Conservation (phyloP, 2,113 vertebrate genomes). For the Ariopsis seemanni region DNA sequence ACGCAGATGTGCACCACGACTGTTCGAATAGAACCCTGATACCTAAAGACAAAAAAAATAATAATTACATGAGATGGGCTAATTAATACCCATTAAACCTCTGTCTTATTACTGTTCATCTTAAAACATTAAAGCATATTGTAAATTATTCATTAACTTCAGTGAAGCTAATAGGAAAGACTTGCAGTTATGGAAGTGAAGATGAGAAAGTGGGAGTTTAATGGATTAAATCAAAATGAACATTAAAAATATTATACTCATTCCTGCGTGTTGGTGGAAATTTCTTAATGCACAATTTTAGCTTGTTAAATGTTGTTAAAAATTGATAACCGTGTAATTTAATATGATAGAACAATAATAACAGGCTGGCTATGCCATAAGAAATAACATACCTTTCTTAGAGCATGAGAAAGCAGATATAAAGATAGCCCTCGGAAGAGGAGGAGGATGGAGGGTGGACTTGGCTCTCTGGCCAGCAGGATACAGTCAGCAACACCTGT, state of each 20-base stretch:
- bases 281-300: neutral
- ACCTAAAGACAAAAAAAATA: neutral
- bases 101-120: neutral
- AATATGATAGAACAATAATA: constrained; percentile 4
- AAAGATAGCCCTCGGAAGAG: constrained; percentile 23
- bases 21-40: neutral
- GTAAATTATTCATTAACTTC: constrained; percentile 24
- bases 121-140: constrained; percentile 2
- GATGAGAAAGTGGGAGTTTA: neutral
- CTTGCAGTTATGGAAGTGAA: neutral
- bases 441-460: neutral
- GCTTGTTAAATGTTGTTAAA: neutral
- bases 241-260: neutral
- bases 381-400: neutral
- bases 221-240: constrained; percentile 15
- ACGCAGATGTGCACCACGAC: neutral
- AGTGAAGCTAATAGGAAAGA: constrained; percentile 6
- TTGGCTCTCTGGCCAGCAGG: constrained; percentile 28
- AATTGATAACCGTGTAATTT: neutral
- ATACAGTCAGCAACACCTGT: constrained; percentile 53
- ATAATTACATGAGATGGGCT: neutral
- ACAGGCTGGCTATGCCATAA: neutral
- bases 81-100: neutral
- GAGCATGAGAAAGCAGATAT: constrained; percentile 18
- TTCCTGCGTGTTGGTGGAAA: neutral